A percentile compares a stretch with the other conserved stretches of the same genome.
phyloP scores from a whole-genome alignment of 2,888 invertebrate species.

The Isoperla grammatica region DNA sequence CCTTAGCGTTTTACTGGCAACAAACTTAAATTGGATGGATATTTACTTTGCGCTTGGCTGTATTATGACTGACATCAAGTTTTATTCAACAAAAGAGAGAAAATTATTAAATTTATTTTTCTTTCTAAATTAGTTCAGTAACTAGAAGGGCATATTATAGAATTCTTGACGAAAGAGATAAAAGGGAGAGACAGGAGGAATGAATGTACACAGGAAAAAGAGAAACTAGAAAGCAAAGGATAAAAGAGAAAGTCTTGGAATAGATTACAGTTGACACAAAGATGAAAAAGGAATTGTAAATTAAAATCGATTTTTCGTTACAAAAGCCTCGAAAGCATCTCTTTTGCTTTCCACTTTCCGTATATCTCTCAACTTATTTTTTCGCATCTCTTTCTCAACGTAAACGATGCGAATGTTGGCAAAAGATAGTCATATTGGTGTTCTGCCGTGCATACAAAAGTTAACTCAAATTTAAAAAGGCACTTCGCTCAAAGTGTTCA shows the following conservation, averaged over 20 bases:
- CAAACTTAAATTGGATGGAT: too few relatives aligned
- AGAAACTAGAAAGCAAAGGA: constrained; percentile 18
- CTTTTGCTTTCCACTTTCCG: constrained; percentile 13
- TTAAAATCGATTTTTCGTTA: constrained; percentile 31
- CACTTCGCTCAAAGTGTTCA: too few relatives aligned
- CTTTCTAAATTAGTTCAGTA: constrained; percentile 26
- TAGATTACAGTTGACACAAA: constrained; percentile 33
- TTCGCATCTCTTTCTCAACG: constrained; percentile 4
- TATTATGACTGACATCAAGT: constrained; percentile 22
- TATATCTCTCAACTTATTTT: constrained; percentile 7
- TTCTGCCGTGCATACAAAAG: too few relatives aligned
- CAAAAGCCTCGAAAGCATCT: constrained; percentile 26
- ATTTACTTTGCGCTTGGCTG: too few relatives aligned
- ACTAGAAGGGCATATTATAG: constrained; percentile 24
- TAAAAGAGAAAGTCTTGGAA: constrained; percentile 24
- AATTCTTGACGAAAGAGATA: constrained; percentile 6
- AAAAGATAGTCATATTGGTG: too few relatives aligned
- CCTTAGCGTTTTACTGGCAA: too few relatives aligned
- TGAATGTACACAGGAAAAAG: constrained; percentile 14
- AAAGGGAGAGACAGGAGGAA: constrained; percentile 21
- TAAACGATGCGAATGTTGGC: too few relatives aligned
- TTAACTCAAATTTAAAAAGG: too few relatives aligned
- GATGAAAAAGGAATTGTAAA: constrained; percentile 32
- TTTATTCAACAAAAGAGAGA: constrained; percentile 24
- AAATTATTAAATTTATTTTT: constrained; percentile 29